Evolutionary conservation across 2,113 vertebrate species (phyloP), one percentile per base, ranked within the genome.

Genomic region (Microtus ochrogaster): DNA sequence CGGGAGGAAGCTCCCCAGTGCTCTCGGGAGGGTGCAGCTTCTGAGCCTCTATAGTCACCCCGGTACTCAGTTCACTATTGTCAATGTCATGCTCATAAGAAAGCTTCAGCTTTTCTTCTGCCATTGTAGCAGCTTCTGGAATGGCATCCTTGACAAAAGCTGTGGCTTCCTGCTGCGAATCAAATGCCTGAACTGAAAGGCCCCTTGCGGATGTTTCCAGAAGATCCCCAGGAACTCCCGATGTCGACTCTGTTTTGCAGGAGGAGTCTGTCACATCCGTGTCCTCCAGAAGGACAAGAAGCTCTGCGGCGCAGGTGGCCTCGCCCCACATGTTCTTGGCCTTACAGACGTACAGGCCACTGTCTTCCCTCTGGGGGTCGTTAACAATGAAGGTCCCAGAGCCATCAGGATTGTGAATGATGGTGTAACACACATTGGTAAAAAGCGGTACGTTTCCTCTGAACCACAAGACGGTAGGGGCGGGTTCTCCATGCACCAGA

Each of bases 401-500:
- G 11, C 99, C 99, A 0, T 99, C 99, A 0, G 98, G 89, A 44
- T 98, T 98, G 72, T 98, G 97, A 94, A 96, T 97, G 66, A 99
- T 82, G 39, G 98, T 98, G 49, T 58, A 98, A 66, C 94, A 98
- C 0, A 94, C 97, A 58, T 97, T 98, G 0, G 99, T 97, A 90
- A 98, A 98, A 94, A 99, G 98, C 94, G 98, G 98, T 78, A 97
- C 79, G 0, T 95, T 98, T 16, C 98, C 99, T 89, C 97, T 99
- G 97, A 99, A 99, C 99, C 99, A 99, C 36, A 98, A 98, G 52
- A 99, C 97, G 1, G 97, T 93, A 2, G 99, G 99, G 12, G 85
- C 13, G 0, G 99, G 99, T 44, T 99, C 98, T 21, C 99, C 99
- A 44, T 84, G 63, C 24, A 98, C 98, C 0, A 90, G 93, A 96